phyloP scores from a whole-genome alignment of 2,888 invertebrate species.

The Polyploca ridens region DNA sequence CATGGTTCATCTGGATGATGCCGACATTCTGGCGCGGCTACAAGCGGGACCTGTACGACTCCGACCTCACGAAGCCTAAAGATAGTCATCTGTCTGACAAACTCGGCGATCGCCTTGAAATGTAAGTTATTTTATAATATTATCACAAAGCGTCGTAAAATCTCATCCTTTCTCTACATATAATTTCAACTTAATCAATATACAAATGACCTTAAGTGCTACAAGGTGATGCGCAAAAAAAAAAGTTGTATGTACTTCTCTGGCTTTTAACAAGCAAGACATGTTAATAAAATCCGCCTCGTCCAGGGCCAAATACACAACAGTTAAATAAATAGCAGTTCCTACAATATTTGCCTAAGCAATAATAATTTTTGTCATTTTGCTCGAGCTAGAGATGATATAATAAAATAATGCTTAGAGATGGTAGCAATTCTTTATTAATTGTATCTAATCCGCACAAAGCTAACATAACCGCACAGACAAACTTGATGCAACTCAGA shows the following conservation, averaged over 20 bases:
- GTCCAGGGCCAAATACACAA: slow-evolving; percentile 32
- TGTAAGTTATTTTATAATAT: slow-evolving; percentile 64
- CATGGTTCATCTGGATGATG: slow-evolving; percentile 83
- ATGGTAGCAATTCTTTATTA: background rate
- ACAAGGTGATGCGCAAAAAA: slow-evolving; percentile 54
- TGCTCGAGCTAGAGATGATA: background rate
- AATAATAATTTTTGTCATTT: background rate
- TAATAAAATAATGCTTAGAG: background rate
- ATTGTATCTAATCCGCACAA: background rate
- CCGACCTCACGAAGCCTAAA: slow-evolving; percentile 89
- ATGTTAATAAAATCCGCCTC: slow-evolving; percentile 40
- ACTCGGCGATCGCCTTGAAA: slow-evolving; percentile 86
- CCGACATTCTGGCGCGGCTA: slow-evolving; percentile 85
- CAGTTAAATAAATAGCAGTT: slow-evolving; percentile 20
- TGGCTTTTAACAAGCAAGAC: slow-evolving; percentile 35
- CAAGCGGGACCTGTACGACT: slow-evolving; percentile 86
- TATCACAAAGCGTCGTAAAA: slow-evolving; percentile 13
- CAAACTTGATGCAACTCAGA: background rate
- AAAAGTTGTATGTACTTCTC: slow-evolving; percentile 27
- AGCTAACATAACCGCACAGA: background rate
- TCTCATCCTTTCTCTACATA: slow-evolving; percentile 4
- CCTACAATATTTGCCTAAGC: slow-evolving; percentile 9
- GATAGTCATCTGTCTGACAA: slow-evolving; percentile 86
- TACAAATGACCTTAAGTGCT: slow-evolving; percentile 44
- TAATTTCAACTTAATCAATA: slow-evolving; percentile 28